phyloP scores from a whole-genome alignment of 2,113 vertebrate species.

The Otocyon megalotis region DNA sequence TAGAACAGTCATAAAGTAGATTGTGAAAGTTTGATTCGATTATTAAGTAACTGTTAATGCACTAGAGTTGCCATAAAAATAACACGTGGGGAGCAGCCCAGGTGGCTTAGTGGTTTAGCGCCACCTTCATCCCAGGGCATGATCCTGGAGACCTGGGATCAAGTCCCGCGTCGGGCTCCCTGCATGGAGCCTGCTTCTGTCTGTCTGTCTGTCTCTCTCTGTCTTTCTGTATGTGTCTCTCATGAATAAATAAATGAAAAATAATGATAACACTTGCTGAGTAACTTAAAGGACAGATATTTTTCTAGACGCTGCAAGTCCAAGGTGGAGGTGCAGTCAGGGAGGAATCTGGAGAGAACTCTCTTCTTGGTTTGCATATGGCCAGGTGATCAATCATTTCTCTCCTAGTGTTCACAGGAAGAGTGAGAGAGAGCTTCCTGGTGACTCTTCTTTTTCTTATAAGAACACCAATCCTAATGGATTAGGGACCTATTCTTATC shows the following conservation, averaged over 20 bases:
- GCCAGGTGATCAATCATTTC: too few species aligned
- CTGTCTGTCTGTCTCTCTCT: too few species aligned
- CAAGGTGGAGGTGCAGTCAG: not conserved
- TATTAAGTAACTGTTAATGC: not conserved
- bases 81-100: not conserved
- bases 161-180: too few species aligned
- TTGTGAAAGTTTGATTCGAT: not conserved
- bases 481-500: not conserved
- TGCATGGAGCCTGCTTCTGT: too few species aligned
- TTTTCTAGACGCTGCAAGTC: not conserved
- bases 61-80: not conserved
- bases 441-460: not conserved
- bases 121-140: too few species aligned
- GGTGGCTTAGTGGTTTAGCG: too few species aligned
- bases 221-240: too few species aligned
- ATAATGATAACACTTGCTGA: not conserved
- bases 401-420: not conserved
- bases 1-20: not conserved
- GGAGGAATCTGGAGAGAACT: not conserved
- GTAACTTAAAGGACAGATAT: not conserved
- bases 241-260: too few species aligned
- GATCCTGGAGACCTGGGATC: too few species aligned
- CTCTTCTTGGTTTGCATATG: not conserved
- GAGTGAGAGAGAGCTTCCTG: not conserved
- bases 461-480: not conserved